Evolutionary conservation across 2,797 vertebrate genomes (phyloP).

Genomic region (Neomorphus geoffroyi): DNA sequence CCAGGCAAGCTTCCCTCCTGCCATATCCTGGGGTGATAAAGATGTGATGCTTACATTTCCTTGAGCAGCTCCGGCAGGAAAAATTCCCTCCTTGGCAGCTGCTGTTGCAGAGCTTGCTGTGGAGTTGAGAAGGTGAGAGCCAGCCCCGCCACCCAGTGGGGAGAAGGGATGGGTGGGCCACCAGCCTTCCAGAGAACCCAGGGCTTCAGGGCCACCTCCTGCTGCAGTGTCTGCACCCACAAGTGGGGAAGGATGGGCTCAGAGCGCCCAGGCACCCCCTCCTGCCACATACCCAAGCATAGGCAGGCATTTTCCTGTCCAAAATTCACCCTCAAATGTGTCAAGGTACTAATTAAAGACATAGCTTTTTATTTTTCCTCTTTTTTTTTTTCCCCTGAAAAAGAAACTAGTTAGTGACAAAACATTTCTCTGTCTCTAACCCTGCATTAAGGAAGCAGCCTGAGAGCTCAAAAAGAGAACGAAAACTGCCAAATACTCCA

Average conservation of each 20-base stretch:
- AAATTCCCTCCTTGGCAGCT: neutral
- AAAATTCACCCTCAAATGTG: neutral
- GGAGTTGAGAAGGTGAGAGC: neutral
- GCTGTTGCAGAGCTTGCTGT: neutral
- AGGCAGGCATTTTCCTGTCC: neutral
- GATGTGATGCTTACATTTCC: neutral
- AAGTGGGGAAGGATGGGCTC: rapidly evolving
- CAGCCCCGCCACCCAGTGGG: conserved; percentile 33
- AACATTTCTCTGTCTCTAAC: neutral
- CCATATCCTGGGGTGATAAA: neutral
- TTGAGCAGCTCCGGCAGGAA: neutral
- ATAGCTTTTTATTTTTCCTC: rapidly evolving
- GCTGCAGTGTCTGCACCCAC: neutral
- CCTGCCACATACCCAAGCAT: neutral
- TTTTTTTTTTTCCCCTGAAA: neutral
- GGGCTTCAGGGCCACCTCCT: neutral
- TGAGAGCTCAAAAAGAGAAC: neutral
- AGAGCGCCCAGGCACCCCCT: neutral
- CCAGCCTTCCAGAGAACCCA: neutral
- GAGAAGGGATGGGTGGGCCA: neutral
- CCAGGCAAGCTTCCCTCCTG: neutral
- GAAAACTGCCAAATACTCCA: neutral
- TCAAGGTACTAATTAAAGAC: neutral
- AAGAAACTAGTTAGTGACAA: neutral
- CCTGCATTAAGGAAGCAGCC: neutral